Conservation (phyloP, 2,797 vertebrate genomes). For the Carduelis carduelis region DNA sequence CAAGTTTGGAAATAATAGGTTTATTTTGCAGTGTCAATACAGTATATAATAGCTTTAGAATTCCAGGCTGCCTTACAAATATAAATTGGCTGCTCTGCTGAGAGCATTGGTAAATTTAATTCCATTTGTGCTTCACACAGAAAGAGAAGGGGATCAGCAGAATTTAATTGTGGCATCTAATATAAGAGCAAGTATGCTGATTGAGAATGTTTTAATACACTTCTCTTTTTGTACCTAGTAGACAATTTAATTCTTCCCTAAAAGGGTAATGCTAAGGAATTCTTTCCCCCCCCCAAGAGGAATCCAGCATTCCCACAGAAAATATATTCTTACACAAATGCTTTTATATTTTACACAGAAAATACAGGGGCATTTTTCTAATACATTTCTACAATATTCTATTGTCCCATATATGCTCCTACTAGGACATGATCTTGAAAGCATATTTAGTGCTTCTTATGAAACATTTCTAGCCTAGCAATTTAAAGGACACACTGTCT, state of each 20-base stretch:
- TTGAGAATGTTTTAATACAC: not conserved
- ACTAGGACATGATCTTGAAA: not conserved
- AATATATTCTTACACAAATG: not conserved
- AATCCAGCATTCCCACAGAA: not conserved
- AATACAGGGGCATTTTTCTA: not conserved
- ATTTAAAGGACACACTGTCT: not conserved
- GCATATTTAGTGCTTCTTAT: constrained; percentile 1
- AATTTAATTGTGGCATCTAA: constrained; percentile 19
- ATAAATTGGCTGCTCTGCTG: not conserved
- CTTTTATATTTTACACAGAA: not conserved
- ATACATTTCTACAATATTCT: not conserved
- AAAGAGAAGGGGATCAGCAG: not conserved
- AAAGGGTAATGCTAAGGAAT: not conserved
- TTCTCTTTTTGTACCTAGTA: not conserved
- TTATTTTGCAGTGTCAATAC: not conserved
- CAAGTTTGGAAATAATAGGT: not conserved
- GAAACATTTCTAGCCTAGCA: not conserved
- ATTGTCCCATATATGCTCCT: not conserved
- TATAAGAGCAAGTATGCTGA: not conserved
- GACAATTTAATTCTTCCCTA: not conserved
- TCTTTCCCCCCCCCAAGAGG: not conserved
- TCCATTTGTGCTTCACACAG: not conserved
- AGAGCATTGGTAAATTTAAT: constrained; percentile 27
- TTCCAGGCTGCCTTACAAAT: not conserved
- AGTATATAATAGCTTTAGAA: not conserved